Base-by-base conservation (phyloP, 2,888 invertebrate species). In the Aleiodes testaceus region DNA sequence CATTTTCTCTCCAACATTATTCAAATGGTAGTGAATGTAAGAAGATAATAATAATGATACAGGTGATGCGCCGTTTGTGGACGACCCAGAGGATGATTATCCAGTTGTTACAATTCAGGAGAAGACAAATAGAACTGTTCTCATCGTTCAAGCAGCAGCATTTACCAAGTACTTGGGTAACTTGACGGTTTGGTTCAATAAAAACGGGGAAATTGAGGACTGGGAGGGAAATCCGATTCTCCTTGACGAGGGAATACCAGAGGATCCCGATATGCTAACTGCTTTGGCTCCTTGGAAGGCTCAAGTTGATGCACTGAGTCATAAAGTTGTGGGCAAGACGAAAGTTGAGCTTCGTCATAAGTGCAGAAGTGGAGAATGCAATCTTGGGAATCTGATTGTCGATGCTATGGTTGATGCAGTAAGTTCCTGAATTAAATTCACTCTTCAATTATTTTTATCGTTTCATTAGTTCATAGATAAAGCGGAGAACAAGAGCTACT, bases 341-440 rank as follows among this genome's bases (percentile, higher is more conserved):
- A 85, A 88, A 75, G 92, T 94, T 0, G 84, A 88, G 12, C 83
- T 95, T 45, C 88, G 90, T 1, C 93, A 85, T 30, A 85, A 87
- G 0, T 97, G 97, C 82, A 90, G 96, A 49, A 81, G 89, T 26
- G 77, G 79, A 47, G 97, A 97, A 87, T 97, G 97, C 83, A 96
- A 95, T 85, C 88, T 97, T 79, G 97, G 96, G 2, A 96, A 96
- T 86, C 85, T 96, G 18, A 89, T 96, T 67, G 88, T 94, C 0
- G 96, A 97, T 80, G 91, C 95, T 0, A 91, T 94, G 87, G 88
- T 95, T 0, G 89, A 91, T 80, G 91, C 91, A 75, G 89, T 89
- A 82, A 84, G 87, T 72, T 36, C 26, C n/a, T n/a, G n/a, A n/a
- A 26, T 49, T 47, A 93, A 85, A 87, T 53, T 16, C n/a, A 42